Evolutionary conservation across 23 tunicate genomes (phyloP).

Genomic region (Styela clava): DNA sequence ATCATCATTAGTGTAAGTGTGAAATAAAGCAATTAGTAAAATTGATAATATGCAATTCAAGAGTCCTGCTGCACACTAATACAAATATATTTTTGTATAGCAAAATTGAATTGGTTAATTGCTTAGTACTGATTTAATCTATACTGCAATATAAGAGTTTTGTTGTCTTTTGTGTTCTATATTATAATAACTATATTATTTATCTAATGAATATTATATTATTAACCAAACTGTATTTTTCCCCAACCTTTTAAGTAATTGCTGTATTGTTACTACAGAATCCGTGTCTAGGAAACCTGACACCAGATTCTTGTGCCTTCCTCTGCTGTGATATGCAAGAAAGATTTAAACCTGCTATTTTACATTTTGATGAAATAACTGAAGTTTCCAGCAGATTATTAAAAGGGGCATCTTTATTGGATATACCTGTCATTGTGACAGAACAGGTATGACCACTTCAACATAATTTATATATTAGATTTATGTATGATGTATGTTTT

Average conservation of each 20-base stretch:
- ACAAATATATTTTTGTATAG: too few relatives aligned
- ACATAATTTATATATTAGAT: neutral
- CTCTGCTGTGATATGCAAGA: conserved; percentile 96
- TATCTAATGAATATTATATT: too few relatives aligned
- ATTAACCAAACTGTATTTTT: too few relatives aligned
- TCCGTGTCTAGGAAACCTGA: conserved; percentile 40
- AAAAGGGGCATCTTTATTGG: conserved; percentile 46
- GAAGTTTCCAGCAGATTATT: conserved; percentile 57
- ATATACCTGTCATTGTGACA: conserved; percentile 77
- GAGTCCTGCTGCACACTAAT: too few relatives aligned
- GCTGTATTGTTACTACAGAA: neutral
- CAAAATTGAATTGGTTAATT: too few relatives aligned
- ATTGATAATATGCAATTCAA: too few relatives aligned
- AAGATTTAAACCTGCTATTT: conserved; percentile 72
- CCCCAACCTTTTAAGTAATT: neutral
- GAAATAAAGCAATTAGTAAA: too few relatives aligned
- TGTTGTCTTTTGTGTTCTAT: too few relatives aligned
- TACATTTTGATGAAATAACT: conserved; percentile 66
- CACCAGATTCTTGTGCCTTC: conserved; percentile 38
- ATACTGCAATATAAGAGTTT: too few relatives aligned
- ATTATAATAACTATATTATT: too few relatives aligned
- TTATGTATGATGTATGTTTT: neutral
- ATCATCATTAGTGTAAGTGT: neutral
- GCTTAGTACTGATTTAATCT: too few relatives aligned
- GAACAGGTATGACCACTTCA: conserved; percentile 54